Evolutionary conservation across 2,888 invertebrate genomes (phyloP), one percentile per base, ranked within the genome.

Genomic region (Brenthis daphne): DNA sequence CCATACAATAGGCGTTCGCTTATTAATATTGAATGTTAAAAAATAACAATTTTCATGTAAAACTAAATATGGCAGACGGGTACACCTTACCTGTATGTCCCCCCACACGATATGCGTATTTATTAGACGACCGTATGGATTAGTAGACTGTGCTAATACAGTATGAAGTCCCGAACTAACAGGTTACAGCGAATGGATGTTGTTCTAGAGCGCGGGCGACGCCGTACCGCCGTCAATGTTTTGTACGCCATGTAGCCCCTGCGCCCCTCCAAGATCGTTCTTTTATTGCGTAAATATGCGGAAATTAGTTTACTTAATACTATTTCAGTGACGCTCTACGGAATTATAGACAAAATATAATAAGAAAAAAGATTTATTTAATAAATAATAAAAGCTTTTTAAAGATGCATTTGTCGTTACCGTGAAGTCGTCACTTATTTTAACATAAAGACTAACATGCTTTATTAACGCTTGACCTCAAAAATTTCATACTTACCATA

Each of bases 231-330:
- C 92, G 74, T 86, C 91, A 82, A 84, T 92, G 88, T 90, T 92
- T 85, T 92, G 92, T 89, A 82, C 90, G 81, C 86, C 89, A 79
- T 89, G 89, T 89, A 88, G 83, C 75, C 82, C 85, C 79, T 88
- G 89, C 86, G 82, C 86, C 72, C 78, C 82, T 77, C 85, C 82
- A 77, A 85, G 85, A 84, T 90, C 90, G 80, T 91, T 80, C 85
- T 92, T 91, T 90, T 90, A 90, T 86, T 85, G 88, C 87, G 92
- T 92, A 92, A 92, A 86, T 92, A 92, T 91, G 77, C 82, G 83
- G 79, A 69, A 63, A 67, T 70, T 33, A n/a, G 66, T 60, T 29
- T 67, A 55, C 14, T 48, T 61, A 48, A 54, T 66, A 58, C 58
- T 50, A 66, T 60, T 54, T 20, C 37, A 33, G 50, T 61, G 61